Evolutionary conservation across 2,113 vertebrate species (phyloP).

Genomic region (Phylloscopus trochiloides): DNA sequence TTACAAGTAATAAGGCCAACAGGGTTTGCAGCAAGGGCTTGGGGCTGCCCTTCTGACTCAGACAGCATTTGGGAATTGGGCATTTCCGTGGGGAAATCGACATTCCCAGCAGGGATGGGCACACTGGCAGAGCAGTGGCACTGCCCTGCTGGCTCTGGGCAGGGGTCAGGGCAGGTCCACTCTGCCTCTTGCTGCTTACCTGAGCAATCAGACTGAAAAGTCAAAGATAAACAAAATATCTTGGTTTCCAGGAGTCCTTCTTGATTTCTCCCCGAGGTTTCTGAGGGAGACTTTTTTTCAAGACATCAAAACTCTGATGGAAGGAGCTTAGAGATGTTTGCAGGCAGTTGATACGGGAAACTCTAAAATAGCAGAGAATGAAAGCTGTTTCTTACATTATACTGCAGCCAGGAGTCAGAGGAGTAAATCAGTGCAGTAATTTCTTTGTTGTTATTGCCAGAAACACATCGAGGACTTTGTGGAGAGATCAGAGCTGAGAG

Average conservation of each 20-base stretch:
- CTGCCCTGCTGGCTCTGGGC: background rate
- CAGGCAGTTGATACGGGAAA: background rate
- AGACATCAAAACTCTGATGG: background rate
- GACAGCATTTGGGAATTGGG: background rate
- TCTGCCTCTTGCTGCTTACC: background rate
- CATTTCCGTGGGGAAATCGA: background rate
- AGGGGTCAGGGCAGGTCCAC: too few relatives aligned
- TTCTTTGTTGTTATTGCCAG: background rate
- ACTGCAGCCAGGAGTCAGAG: background rate
- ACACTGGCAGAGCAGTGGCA: fast-evolving
- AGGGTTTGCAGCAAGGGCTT: background rate
- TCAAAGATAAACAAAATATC: background rate
- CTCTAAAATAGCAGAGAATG: background rate
- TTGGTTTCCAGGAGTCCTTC: background rate
- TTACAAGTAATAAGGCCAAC: background rate
- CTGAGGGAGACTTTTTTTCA: background rate
- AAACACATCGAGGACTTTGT: background rate
- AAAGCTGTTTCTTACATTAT: background rate
- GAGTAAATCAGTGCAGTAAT: background rate
- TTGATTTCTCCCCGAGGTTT: background rate
- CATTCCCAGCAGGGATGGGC: background rate
- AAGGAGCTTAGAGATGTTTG: background rate
- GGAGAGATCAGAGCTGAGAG: background rate
- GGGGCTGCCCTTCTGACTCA: fast-evolving
- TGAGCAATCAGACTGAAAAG: background rate